Conservation (phyloP, 1,140 invertebrate species). For the Drosophila paulistorum region DNA sequence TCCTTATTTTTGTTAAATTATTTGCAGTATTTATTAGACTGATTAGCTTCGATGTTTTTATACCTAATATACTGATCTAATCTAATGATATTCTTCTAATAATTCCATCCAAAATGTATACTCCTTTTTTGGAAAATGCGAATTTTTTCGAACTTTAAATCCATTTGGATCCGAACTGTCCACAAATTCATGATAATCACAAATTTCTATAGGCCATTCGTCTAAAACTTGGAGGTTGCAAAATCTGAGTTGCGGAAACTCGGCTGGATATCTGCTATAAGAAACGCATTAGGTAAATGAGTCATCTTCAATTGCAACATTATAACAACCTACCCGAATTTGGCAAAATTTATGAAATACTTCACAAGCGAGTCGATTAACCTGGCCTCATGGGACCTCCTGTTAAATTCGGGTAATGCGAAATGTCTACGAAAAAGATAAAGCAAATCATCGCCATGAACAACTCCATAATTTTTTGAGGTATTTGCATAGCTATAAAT, state of each 20-base stretch:
- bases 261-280: constrained; percentile 39
- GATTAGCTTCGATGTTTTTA: too few species aligned
- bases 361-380: constrained; percentile 51
- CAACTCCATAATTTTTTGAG: constrained; percentile 59
- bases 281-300: neutral
- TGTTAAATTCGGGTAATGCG: constrained; percentile 65
- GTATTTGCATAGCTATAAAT: constrained; percentile 54
- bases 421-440: constrained; percentile 73
- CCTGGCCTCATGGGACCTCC: constrained; percentile 54
- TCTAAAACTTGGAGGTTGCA: constrained; percentile 46
- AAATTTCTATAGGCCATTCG: constrained; percentile 54
- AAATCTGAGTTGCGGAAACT: constrained; percentile 25
- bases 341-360: constrained; percentile 73
- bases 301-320: neutral
- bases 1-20: too few species aligned
- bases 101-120: too few species aligned
- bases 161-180: constrained; percentile 31
- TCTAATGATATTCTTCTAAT: too few species aligned
- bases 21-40: too few species aligned
- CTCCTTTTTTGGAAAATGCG: constrained; percentile 33
- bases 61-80: too few species aligned
- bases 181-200: constrained; percentile 71
- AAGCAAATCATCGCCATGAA: constrained; percentile 79
- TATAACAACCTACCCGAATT: constrained; percentile 46
- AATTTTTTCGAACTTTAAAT: constrained; percentile 33